These are phyloP conservation scores for Autographa pulchrina DNA, from an alignment of 2,888 invertebrate species.

Conservation along the genomic window DNA sequence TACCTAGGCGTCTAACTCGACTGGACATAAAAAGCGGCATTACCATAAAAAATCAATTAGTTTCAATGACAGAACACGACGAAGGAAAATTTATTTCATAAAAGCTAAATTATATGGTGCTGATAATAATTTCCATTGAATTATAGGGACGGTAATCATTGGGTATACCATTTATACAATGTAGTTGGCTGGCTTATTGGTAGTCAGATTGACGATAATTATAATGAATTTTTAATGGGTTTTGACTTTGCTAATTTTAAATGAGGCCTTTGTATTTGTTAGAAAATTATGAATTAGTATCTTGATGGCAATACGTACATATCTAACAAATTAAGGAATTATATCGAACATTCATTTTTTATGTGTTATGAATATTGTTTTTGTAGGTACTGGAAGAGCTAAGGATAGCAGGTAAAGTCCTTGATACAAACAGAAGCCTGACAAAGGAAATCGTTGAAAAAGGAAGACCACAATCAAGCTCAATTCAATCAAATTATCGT, in stretches of 20 bases:
- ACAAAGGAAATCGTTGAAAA: constrained; percentile 15
- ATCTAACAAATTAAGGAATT: not conserved
- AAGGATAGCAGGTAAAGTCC: not conserved
- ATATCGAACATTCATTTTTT: not conserved
- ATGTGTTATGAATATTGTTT: not conserved
- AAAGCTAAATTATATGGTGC: constrained; percentile 53
- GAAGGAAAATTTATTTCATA: constrained; percentile 50
- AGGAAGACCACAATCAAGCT: constrained; percentile 6
- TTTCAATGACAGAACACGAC: constrained; percentile 51
- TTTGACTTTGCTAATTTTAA: constrained; percentile 25
- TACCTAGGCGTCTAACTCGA: constrained; percentile 17
- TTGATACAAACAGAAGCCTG: not conserved
- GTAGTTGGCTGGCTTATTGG: constrained; percentile 29
- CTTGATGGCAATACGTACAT: not conserved
- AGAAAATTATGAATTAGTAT: constrained; percentile 1
- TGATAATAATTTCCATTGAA: constrained; percentile 53
- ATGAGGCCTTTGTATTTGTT: constrained; percentile 14
- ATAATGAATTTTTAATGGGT: constrained; percentile 39
- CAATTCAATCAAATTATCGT: constrained; percentile 55
- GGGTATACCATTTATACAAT: constrained; percentile 46
- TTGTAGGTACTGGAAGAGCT: not conserved
- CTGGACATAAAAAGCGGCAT: constrained; percentile 34
- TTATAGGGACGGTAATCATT: constrained; percentile 52
- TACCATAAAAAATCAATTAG: constrained; percentile 56
- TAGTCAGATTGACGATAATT: constrained; percentile 34